A percentile compares a stretch with the other conserved stretches of the same genome.
phyloP scores from a whole-genome alignment of 2,797 vertebrate species.

The Holocentrus rufus region DNA sequence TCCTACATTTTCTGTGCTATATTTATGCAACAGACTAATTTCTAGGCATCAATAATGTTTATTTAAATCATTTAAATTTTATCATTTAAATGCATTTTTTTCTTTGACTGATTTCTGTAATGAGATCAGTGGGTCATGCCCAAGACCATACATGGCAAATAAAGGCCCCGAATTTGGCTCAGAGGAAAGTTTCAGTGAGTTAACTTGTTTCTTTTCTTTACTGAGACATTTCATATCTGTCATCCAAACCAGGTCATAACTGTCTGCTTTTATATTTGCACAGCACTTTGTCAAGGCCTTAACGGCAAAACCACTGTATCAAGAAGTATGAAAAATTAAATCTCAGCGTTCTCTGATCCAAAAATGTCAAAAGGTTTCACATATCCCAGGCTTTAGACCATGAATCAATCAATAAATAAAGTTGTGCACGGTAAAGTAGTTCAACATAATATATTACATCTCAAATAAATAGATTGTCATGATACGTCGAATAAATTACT shows the following conservation, averaged over 20 bases:
- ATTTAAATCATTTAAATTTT: constrained; percentile 2
- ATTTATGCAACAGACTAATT: neutral
- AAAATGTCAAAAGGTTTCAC: constrained; percentile 41
- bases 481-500: constrained; percentile 41
- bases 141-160: too few species aligned
- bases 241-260: constrained; percentile 54
- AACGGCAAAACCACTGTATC: constrained; percentile 27
- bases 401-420: constrained; percentile 50
- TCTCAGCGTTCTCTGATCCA: constrained; percentile 14
- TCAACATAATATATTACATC: constrained; percentile 66
- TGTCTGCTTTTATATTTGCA: constrained; percentile 25
- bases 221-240: constrained; percentile 51
- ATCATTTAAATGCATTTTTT: neutral
- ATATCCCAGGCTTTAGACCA: constrained; percentile 27
- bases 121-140: neutral
- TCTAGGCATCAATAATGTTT: neutral
- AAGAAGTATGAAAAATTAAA: constrained; percentile 49
- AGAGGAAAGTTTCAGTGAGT: neutral
- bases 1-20: neutral
- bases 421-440: constrained; percentile 34
- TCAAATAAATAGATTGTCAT: constrained; percentile 64
- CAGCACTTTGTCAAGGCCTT: constrained; percentile 55
- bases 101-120: neutral
- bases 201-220: constrained; percentile 14
- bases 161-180: neutral